phyloP scores from a whole-genome alignment of 2,113 vertebrate species.

The Syrrhaptes paradoxus region DNA sequence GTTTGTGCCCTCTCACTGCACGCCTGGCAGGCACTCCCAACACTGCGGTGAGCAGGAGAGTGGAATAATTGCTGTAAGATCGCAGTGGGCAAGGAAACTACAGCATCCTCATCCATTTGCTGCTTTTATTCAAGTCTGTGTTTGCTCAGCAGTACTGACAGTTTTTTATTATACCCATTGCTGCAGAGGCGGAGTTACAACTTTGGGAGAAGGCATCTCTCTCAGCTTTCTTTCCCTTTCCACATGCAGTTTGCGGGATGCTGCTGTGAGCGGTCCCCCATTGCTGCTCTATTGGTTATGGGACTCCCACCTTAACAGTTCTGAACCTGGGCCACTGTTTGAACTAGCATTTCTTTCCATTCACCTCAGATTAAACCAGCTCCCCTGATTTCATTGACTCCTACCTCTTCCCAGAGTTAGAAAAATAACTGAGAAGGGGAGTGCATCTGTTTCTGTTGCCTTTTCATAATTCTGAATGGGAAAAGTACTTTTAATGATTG shows the following conservation, averaged over 20 bases:
- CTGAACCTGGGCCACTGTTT: neutral
- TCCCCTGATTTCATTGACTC: neutral
- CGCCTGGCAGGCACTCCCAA: neutral
- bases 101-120: neutral
- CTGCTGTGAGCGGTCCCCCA: neutral
- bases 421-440: neutral
- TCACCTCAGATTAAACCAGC: neutral
- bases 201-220: neutral
- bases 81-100: neutral
- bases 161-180: neutral
- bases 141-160: neutral
- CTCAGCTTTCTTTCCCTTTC: neutral
- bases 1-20: neutral
- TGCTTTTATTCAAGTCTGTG: neutral
- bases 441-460: neutral
- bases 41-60: neutral
- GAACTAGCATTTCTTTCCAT: neutral
- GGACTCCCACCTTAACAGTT: neutral
- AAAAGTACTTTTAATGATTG: neutral
- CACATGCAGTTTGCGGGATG: accelerated
- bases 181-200: neutral
- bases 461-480: neutral
- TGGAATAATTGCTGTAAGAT: neutral
- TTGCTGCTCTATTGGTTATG: neutral
- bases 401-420: neutral